These are phyloP conservation scores for Anthophora plumipes DNA, from an alignment of 2,888 invertebrate genomes.

Conservation along the genomic window DNA sequence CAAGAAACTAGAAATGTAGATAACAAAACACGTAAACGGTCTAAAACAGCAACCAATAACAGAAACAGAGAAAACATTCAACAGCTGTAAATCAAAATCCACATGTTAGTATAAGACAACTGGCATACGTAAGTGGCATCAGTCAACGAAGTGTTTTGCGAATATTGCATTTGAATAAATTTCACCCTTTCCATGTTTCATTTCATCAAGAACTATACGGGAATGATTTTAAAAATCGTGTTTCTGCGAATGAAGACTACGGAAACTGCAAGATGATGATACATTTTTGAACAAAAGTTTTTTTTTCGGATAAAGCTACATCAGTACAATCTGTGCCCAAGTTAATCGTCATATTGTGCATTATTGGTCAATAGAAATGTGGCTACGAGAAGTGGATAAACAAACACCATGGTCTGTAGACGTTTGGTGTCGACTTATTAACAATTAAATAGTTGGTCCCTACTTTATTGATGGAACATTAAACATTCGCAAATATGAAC, in stretches of 20 bases:
- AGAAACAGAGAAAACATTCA: too few species aligned
- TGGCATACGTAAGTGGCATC: constrained; percentile 22
- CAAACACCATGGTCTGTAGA: neutral
- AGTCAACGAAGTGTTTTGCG: constrained; percentile 13
- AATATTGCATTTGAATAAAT: constrained; percentile 31
- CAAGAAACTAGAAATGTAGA: too few species aligned
- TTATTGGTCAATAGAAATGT: constrained; percentile 15
- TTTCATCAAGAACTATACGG: constrained; percentile 15
- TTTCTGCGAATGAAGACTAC: constrained; percentile 13
- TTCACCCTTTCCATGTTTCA: constrained; percentile 30
- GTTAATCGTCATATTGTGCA: constrained; percentile 24
- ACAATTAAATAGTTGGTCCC: constrained; percentile 18
- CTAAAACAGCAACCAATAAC: too few species aligned
- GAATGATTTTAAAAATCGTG: constrained; percentile 9
- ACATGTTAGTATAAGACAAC: constrained; percentile 5
- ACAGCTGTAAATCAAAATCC: constrained; percentile 11
- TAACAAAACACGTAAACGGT: too few species aligned
- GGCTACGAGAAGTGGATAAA: neutral
- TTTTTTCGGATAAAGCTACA: constrained; percentile 27
- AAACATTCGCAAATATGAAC: neutral
- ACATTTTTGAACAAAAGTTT: neutral
- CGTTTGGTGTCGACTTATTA: constrained; percentile 1
- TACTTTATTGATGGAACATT: too few species aligned
- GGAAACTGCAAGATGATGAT: constrained; percentile 3
- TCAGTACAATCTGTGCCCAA: constrained; percentile 18